A percentile compares a stretch with the other conserved stretches of the same genome.
These are phyloP conservation scores for Henricia sp. DNA, from an alignment of 53 echinoderm and acorn worm species.

Conservation along the genomic window DNA sequence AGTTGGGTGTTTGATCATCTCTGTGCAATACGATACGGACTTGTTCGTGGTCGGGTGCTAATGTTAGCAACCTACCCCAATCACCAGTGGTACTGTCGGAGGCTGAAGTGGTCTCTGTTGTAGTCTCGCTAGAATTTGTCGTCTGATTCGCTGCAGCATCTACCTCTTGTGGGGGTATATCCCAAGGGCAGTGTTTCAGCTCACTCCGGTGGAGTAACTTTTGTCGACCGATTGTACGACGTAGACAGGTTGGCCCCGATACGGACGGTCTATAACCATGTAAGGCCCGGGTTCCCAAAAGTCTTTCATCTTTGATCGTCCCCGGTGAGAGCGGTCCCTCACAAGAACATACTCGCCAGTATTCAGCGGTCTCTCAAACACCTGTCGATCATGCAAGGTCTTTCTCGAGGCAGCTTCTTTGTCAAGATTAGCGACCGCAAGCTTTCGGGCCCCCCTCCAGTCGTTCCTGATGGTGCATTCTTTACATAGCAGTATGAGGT, in stretches of 20 bases:
- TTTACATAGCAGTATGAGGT: background rate
- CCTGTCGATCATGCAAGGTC: background rate
- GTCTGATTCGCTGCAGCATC: background rate
- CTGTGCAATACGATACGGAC: background rate
- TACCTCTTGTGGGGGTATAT: background rate
- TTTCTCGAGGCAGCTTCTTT: background rate
- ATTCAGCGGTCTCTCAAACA: conserved; percentile 45
- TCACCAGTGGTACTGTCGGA: background rate
- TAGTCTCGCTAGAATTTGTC: background rate
- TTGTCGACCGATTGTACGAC: background rate
- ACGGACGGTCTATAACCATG: conserved; percentile 4
- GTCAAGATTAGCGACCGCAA: background rate
- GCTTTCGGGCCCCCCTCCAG: background rate
- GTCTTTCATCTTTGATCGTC: conserved; percentile 29
- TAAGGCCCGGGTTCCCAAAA: conserved; percentile 15
- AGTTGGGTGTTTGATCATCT: background rate
- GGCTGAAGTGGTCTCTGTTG: background rate
- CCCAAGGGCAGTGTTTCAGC: conserved; percentile 43
- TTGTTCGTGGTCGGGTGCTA: background rate
- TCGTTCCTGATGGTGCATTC: background rate
- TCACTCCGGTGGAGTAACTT: conserved; percentile 37
- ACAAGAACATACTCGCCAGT: conserved; percentile 53
- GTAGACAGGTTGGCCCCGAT: conserved; percentile 28
- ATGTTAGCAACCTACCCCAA: background rate
- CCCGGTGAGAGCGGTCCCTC: conserved; percentile 7